Percentiles rank a stretch among this genome's conserved stretches.
Conservation (phyloP, 1,140 invertebrate species). For the Centruroides sculpturatus region DNA sequence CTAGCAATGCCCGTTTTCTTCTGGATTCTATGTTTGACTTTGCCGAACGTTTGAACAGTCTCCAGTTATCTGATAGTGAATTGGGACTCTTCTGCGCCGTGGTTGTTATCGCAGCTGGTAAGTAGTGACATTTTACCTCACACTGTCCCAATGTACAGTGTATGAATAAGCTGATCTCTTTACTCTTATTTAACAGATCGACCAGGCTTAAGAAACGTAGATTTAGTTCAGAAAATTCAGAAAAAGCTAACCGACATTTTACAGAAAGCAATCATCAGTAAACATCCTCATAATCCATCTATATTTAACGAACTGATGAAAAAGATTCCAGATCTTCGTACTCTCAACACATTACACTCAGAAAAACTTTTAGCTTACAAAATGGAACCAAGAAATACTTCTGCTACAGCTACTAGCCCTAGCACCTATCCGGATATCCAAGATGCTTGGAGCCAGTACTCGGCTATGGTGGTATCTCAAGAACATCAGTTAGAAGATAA, state of each 20-base stretch:
- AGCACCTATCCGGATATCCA: conserved; percentile 3
- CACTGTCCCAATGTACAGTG: too few relatives aligned
- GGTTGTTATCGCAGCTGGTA: conserved; percentile 78
- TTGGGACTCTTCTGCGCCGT: conserved; percentile 88
- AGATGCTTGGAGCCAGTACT: conserved; percentile 8
- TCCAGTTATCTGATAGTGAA: conserved; percentile 79
- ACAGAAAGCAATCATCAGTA: conserved; percentile 62
- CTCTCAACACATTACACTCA: conserved; percentile 87
- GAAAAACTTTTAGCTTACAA: conserved; percentile 89
- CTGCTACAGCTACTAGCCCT: neutral
- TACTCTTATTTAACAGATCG: conserved; percentile 42
- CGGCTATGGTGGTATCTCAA: neutral
- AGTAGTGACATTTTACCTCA: conserved; percentile 14
- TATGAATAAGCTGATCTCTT: neutral
- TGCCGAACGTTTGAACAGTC: conserved; percentile 78
- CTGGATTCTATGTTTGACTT: conserved; percentile 96
- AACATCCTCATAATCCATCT: conserved; percentile 47
- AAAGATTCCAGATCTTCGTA: conserved; percentile 86
- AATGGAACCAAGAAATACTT: conserved; percentile 47
- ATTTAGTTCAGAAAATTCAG: conserved; percentile 85
- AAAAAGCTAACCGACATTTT: conserved; percentile 67
- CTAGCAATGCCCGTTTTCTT: conserved; percentile 77
- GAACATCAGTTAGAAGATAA: conserved; percentile 5
- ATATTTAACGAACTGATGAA: conserved; percentile 76
- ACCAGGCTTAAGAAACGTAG: conserved; percentile 77